These are phyloP conservation scores for Calephelis virginiensis DNA, from an alignment of 1,140 invertebrate genomes.

Conservation along the genomic window DNA sequence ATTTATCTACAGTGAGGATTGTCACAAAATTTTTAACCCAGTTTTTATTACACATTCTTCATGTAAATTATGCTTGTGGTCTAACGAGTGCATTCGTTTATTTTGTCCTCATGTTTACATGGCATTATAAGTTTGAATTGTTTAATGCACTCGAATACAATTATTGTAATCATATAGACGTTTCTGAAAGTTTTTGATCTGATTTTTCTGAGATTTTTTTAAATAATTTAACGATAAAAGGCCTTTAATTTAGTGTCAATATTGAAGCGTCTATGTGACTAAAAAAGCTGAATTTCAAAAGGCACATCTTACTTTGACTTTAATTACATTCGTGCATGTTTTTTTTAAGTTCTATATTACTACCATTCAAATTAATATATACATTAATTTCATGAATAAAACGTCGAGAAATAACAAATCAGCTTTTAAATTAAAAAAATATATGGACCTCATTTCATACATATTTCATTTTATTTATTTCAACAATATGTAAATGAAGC, in stretches of 20 bases:
- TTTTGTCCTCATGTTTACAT: slow-evolving; percentile 24
- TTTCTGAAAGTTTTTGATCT: background rate
- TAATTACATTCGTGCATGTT: too few relatives aligned
- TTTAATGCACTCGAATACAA: background rate
- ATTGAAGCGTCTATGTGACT: slow-evolving; percentile 6
- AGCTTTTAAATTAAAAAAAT: too few relatives aligned
- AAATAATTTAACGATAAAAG: slow-evolving; percentile 1
- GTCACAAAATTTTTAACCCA: slow-evolving; percentile 30
- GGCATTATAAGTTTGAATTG: background rate
- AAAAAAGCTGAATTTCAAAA: background rate
- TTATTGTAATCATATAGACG: slow-evolving; percentile 3
- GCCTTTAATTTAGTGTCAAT: background rate
- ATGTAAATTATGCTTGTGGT: slow-evolving; percentile 14
- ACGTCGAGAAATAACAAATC: too few relatives aligned
- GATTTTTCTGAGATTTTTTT: background rate
- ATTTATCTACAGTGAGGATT: slow-evolving; percentile 31
- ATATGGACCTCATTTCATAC: background rate
- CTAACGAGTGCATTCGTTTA: slow-evolving; percentile 8
- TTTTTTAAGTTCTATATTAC: too few relatives aligned
- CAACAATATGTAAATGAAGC: too few relatives aligned
- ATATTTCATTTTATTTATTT: slow-evolving; percentile 33
- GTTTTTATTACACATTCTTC: slow-evolving; percentile 27
- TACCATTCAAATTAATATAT: too few relatives aligned
- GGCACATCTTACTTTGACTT: slow-evolving; percentile 1
- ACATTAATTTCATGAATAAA: too few relatives aligned